Percentiles rank a stretch among this genome's conserved stretches.
Conservation (phyloP, 1,140 invertebrate genomes). For the Zaprionus capensis region DNA sequence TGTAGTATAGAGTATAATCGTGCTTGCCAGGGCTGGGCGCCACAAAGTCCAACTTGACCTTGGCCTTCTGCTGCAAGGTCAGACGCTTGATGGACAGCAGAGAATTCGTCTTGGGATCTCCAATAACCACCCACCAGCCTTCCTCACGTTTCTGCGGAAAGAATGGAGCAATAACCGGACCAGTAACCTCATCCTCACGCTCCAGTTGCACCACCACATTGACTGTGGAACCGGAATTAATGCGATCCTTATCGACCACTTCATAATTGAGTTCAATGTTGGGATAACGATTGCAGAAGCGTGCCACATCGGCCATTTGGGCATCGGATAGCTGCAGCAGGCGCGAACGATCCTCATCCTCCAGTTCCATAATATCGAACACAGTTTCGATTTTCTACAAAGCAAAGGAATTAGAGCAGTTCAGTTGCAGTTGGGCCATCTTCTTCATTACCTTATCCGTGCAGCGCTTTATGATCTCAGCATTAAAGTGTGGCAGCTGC, state of each 20-base stretch:
- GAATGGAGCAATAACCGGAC: slow-evolving; percentile 98
- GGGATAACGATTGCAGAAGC: slow-evolving; percentile 99
- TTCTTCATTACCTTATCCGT: slow-evolving; percentile 88
- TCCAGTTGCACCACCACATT: slow-evolving; percentile 96
- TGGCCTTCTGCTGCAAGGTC: slow-evolving; percentile 96
- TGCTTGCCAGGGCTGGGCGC: slow-evolving; percentile 94
- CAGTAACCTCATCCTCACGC: slow-evolving; percentile 98
- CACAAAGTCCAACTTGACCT: slow-evolving; percentile 97
- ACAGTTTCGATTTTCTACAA: slow-evolving; percentile 95
- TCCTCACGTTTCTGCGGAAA: slow-evolving; percentile 99
- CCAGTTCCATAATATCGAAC: slow-evolving; percentile 99
- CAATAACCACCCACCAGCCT: slow-evolving; percentile 99
- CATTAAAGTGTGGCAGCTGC: slow-evolving; percentile 97
- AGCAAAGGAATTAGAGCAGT: neutral
- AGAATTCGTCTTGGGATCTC: slow-evolving; percentile 97
- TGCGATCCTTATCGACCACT: slow-evolving; percentile 92
- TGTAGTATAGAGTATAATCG: slow-evolving; percentile 98
- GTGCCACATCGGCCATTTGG: slow-evolving; percentile 98
- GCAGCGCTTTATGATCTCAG: slow-evolving; percentile 95
- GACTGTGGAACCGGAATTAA: slow-evolving; percentile 92
- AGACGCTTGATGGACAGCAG: slow-evolving; percentile 98
- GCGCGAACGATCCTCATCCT: slow-evolving; percentile 95
- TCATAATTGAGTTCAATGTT: slow-evolving; percentile 99
- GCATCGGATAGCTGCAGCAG: slow-evolving; percentile 92
- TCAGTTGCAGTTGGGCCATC: accelerated